Evolutionary conservation across 2,888 invertebrate genomes (phyloP).

Genomic region (Dynastes grantii): DNA sequence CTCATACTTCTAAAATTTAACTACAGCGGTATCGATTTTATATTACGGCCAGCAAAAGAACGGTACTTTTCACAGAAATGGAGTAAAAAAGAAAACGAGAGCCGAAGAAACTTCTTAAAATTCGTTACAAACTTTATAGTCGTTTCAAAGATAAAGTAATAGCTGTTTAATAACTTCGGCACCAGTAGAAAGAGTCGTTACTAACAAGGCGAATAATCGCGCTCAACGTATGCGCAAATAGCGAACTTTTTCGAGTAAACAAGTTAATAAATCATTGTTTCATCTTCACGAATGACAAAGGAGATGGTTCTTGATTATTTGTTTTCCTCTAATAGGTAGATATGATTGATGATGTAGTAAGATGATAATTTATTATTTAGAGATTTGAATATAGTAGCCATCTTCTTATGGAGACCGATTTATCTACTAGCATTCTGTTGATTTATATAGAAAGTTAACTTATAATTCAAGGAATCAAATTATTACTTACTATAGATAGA

Average conservation of each 20-base stretch:
- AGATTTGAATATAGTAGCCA: no score
- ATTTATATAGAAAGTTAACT: no score
- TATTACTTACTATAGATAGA: no score
- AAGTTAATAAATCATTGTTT: slow-evolving; percentile 38
- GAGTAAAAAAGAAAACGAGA: neutral
- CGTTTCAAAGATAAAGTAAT: slow-evolving; percentile 27
- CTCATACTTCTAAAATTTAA: slow-evolving; percentile 1
- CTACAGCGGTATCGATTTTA: neutral
- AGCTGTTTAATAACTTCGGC: slow-evolving; percentile 25
- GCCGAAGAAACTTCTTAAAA: slow-evolving; percentile 24
- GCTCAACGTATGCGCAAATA: neutral
- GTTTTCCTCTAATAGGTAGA: neutral
- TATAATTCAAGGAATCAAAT: no score
- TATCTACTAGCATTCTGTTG: no score
- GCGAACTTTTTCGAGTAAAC: slow-evolving; percentile 23
- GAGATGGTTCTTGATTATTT: neutral
- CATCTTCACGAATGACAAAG: neutral
- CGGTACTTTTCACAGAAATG: neutral
- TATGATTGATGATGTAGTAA: neutral
- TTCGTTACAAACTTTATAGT: slow-evolving; percentile 15
- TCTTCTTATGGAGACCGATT: no score
- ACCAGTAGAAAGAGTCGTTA: slow-evolving; percentile 13
- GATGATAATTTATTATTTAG: neutral
- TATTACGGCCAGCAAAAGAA: neutral
- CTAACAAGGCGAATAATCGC: slow-evolving; percentile 16